Conservation (phyloP, 2,113 vertebrate species). For the Trogon surrucura region DNA sequence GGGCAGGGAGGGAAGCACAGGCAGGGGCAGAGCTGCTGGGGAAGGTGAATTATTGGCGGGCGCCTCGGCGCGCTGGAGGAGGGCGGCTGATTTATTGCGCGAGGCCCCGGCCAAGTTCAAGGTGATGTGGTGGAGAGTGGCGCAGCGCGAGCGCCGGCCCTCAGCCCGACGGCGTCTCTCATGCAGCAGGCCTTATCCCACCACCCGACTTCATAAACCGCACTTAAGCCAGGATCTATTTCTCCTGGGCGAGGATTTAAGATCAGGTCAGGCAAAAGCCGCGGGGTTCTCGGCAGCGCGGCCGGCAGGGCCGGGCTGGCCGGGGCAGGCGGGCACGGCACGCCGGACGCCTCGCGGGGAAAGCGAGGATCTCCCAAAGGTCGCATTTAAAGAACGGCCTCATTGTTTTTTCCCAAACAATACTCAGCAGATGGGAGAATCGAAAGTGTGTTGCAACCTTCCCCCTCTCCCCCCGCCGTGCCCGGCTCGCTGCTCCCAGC, state of each 20-base stretch:
- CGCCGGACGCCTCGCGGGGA: neutral
- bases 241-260: conserved; percentile 23
- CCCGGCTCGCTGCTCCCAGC: conserved; percentile 41
- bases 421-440: conserved; percentile 68
- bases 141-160: fast-evolving
- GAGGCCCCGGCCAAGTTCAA: conserved; percentile 9
- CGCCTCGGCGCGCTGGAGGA: neutral
- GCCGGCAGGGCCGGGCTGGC: neutral
- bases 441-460: conserved; percentile 68
- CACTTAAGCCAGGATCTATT: conserved; percentile 2
- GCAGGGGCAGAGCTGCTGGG: neutral
- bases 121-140: conserved; percentile 1
- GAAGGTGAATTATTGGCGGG: neutral
- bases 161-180: fast-evolving
- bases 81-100: neutral
- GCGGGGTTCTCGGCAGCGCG: neutral
- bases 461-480: conserved; percentile 32
- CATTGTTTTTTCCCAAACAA: conserved; percentile 70
- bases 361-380: conserved; percentile 39
- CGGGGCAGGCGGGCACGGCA: neutral
- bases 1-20: neutral
- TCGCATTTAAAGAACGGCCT: conserved; percentile 50
- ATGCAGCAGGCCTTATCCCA: neutral
- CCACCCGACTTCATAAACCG: neutral
- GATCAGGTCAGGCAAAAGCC: neutral